Base-by-base conservation (phyloP, 2,888 invertebrate species). In the Craniophora ligustri region DNA sequence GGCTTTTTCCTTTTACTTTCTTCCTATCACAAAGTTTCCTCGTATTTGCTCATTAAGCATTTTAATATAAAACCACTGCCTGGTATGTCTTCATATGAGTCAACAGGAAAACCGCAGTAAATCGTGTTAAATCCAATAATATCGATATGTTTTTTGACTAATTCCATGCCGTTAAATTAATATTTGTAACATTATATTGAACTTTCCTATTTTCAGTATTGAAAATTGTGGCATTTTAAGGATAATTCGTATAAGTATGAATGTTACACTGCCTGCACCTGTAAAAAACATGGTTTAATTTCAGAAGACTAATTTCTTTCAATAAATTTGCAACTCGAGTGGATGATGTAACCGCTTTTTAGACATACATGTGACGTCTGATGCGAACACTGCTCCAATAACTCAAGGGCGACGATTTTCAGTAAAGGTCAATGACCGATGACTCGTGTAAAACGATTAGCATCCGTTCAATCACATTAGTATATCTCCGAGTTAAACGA, bases 341-440 rank as follows among this genome's bases (percentile, higher is more conserved):
- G 51, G 46, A 59, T 74, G 56, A 61, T 41, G 35, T 56, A 61
- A 74, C 46, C 40, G 28, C 56, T 54, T 61, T 57, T 53, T 42
- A 44, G 36, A 47, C 19, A 39, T 39, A 47, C 21, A 31, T 36
- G 35, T 54, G 47, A 40, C 35, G 14, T 11, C 11, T 62, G 34
- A 28, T 40, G 16, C 26, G 50, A 34, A 30, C 16, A 61, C 28
- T 30, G 14, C 13, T 30, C 14, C 19, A 68, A 67, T 60, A 63
- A 31, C 18, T 35, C 63, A 69, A 64, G 70, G 64, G 41, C 70
- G 36, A 5, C 57, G 35, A 35, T 41, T 68, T 64, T 55, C 56
- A 23, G 47, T 41, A 8, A 15, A 45, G 48, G 56, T 48, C 45
- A 55, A 26, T 54, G 44, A 64, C 44, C 69, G 21, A 35, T 31